Conservation (phyloP, 2,888 invertebrate species). For the Exephanes ischioxanthus region DNA sequence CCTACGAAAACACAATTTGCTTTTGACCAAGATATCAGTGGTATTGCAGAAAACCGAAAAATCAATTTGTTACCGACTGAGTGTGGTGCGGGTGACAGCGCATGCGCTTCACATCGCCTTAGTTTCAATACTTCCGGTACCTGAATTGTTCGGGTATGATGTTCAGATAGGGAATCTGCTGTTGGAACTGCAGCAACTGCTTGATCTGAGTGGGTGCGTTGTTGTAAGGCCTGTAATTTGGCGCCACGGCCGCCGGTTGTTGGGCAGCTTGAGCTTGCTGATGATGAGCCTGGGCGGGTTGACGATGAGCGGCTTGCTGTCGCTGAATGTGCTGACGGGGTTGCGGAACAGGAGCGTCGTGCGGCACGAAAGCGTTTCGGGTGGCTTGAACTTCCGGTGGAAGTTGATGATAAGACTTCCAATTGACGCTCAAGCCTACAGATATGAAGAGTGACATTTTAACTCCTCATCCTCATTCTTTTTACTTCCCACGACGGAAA, state of each 20-base stretch:
- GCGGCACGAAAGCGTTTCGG: slow-evolving; percentile 60
- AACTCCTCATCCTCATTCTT: not conserved
- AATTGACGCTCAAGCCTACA: slow-evolving; percentile 81
- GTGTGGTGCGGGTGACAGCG: no score
- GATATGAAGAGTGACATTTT: not conserved
- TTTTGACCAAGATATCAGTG: no score
- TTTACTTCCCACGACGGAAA: not conserved
- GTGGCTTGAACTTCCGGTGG: slow-evolving; percentile 67
- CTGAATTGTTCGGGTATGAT: slow-evolving; percentile 81
- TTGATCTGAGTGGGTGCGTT: slow-evolving; percentile 81
- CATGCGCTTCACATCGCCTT: not conserved
- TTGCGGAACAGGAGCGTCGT: slow-evolving; percentile 62
- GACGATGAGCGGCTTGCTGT: slow-evolving; percentile 40
- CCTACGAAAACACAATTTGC: no score
- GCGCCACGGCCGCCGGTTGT: slow-evolving; percentile 45
- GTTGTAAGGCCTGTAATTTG: slow-evolving; percentile 76
- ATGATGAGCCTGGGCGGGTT: slow-evolving; percentile 37
- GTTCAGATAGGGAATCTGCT: slow-evolving; percentile 82
- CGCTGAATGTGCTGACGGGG: slow-evolving; percentile 62
- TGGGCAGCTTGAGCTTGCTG: slow-evolving; percentile 60
- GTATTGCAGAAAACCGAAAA: no score
- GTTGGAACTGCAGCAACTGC: slow-evolving; percentile 80
- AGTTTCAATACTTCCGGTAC: slow-evolving; percentile 62
- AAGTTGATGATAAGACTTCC: slow-evolving; percentile 79
- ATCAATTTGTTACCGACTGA: no score